These are phyloP conservation scores for Eupsilia transversa DNA, from an alignment of 2,888 invertebrate species.

Conservation along the genomic window DNA sequence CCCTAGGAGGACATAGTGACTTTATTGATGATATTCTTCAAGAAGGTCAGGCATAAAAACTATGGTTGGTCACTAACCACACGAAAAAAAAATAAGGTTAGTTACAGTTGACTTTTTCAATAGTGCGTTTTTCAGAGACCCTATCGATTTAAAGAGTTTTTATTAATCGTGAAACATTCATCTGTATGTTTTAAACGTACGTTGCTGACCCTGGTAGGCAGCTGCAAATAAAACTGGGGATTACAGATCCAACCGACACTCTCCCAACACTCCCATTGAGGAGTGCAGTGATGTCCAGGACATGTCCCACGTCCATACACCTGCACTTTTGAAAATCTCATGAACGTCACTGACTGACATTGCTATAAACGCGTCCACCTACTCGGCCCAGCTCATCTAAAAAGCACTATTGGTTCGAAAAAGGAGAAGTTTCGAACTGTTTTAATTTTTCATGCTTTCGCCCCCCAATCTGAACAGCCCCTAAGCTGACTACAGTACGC, in stretches of 20 bases:
- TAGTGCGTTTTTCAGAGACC: background rate
- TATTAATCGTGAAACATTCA: too few relatives aligned
- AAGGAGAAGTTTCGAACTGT: background rate
- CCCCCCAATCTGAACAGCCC: constrained; percentile 69
- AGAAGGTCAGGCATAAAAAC: too few relatives aligned
- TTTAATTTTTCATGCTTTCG: background rate
- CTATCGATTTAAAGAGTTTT: too few relatives aligned
- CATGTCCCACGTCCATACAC: background rate
- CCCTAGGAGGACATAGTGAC: too few relatives aligned
- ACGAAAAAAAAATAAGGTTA: too few relatives aligned
- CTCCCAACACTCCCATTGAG: background rate
- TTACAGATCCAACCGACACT: background rate
- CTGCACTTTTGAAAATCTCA: background rate
- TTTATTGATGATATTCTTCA: too few relatives aligned
- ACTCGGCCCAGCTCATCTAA: background rate
- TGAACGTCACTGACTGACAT: too few relatives aligned
- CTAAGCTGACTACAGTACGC: constrained; percentile 66
- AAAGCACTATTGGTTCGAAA: background rate
- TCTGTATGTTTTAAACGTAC: too few relatives aligned
- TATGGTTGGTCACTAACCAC: too few relatives aligned
- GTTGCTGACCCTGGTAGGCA: background rate
- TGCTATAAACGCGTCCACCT: background rate
- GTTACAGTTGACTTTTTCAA: too few relatives aligned
- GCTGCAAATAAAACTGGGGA: background rate
- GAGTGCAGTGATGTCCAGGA: background rate